Percentiles rank a stretch among this genome's conserved stretches.
phyloP scores from a whole-genome alignment of 2,888 invertebrate species.

The Standfussiana lucernea region DNA sequence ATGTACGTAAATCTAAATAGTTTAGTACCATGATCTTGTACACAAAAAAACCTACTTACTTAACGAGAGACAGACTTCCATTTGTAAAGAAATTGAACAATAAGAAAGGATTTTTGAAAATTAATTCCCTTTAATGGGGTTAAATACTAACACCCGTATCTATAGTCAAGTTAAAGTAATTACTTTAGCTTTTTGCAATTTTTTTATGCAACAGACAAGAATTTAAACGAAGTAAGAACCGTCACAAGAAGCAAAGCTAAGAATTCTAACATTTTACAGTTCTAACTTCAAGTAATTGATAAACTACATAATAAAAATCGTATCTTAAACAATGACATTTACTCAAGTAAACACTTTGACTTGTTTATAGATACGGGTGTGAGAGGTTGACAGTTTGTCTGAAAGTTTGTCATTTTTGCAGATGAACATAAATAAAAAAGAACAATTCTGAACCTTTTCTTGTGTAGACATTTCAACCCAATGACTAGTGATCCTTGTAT shows the following conservation, averaged over 20 bases:
- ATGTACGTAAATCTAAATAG: neutral
- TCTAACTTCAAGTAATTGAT: too few relatives aligned
- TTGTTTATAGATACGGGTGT: too few relatives aligned
- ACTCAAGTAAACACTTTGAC: too few relatives aligned
- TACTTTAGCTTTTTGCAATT: too few relatives aligned
- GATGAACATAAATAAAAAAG: neutral
- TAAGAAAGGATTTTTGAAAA: neutral
- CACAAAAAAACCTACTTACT: neutral
- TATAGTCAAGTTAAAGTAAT: too few relatives aligned
- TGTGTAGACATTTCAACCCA: neutral
- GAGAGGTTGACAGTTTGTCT: neutral
- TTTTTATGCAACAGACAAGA: too few relatives aligned
- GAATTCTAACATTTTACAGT: too few relatives aligned
- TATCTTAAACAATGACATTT: too few relatives aligned
- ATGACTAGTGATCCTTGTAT: conserved; percentile 16
- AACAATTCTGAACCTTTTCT: neutral
- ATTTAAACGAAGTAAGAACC: too few relatives aligned
- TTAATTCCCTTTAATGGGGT: neutral
- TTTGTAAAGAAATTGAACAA: neutral
- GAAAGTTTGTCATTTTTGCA: neutral
- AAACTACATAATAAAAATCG: too few relatives aligned
- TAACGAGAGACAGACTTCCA: neutral
- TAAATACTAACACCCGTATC: too few relatives aligned
- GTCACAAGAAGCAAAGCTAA: too few relatives aligned
- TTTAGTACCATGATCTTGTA: neutral